Evolutionary conservation across 2,113 vertebrate species (phyloP).

Genomic region (Podarcis raffonei): DNA sequence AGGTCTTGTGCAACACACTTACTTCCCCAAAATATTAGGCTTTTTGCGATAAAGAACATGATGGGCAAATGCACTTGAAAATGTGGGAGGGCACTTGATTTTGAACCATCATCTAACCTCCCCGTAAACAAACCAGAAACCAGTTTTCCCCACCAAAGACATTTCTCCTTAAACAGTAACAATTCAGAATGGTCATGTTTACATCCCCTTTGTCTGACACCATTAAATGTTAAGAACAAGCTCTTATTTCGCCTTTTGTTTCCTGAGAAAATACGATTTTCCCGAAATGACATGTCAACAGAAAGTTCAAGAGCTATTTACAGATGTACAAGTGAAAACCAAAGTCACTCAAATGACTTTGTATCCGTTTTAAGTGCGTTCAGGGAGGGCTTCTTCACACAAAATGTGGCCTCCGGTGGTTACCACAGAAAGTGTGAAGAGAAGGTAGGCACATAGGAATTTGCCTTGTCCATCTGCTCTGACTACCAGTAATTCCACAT

Average conservation of each 20-base stretch:
- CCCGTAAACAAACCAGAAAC: too few species aligned
- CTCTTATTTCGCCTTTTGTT: not conserved
- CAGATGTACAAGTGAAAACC: not conserved
- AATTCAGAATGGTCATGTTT: not conserved
- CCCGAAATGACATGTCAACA: not conserved
- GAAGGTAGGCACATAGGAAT: not conserved
- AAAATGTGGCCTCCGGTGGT: too few species aligned
- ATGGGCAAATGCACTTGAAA: too few species aligned
- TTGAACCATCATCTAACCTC: too few species aligned
- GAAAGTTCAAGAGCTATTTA: not conserved
- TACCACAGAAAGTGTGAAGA: not conserved
- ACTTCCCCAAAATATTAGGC: too few species aligned
- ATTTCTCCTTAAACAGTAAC: not conserved
- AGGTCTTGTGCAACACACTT: too few species aligned
- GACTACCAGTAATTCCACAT: not conserved
- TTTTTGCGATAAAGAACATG: too few species aligned
- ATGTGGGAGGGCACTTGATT: too few species aligned
- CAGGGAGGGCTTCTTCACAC: not conserved
- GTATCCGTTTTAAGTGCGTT: not conserved
- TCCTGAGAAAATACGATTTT: not conserved
- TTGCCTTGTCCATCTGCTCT: not conserved
- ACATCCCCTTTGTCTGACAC: not conserved
- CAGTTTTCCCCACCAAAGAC: not conserved
- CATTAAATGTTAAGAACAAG: not conserved
- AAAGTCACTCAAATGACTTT: not conserved